Percentiles rank a stretch among this genome's conserved stretches.
These are phyloP conservation scores for Dufourea novaeangliae DNA, from an alignment of 1,140 invertebrate species.

Conservation along the genomic window DNA sequence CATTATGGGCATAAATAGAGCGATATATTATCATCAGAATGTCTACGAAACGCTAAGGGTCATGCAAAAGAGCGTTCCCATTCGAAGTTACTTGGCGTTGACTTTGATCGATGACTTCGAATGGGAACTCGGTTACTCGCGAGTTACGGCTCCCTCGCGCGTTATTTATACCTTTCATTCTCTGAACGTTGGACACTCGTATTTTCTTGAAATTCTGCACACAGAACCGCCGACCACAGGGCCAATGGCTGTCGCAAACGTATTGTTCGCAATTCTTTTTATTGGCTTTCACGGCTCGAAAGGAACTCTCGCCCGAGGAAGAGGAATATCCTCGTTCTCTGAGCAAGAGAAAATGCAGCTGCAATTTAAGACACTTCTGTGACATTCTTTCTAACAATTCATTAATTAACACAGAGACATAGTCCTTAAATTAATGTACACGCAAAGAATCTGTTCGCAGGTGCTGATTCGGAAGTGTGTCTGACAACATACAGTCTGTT, in stretches of 20 bases:
- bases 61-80: constrained; percentile 42
- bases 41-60: constrained; percentile 46
- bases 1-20: constrained; percentile 16
- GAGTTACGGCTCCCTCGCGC: constrained; percentile 15
- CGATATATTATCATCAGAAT: constrained; percentile 30
- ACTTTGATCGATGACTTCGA: constrained; percentile 41
- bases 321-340: no score
- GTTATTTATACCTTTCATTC: background rate
- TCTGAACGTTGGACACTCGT: background rate
- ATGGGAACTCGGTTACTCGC: constrained; percentile 39
- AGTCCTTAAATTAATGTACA: no score
- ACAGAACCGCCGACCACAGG: background rate
- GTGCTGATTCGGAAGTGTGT: no score
- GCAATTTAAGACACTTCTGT: no score
- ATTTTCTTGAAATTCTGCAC: background rate
- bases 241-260: background rate
- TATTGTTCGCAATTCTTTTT: background rate
- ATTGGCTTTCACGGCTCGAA: no score
- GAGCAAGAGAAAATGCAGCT: no score
- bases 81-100: constrained; percentile 42
- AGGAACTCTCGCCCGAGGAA: no score
- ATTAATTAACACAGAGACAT: no score
- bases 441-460: no score
- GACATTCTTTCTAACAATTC: no score
- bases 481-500: no score